These are phyloP conservation scores for Oscheius sp. DNA, from an alignment of 2,888 invertebrate genomes.

Conservation along the genomic window DNA sequence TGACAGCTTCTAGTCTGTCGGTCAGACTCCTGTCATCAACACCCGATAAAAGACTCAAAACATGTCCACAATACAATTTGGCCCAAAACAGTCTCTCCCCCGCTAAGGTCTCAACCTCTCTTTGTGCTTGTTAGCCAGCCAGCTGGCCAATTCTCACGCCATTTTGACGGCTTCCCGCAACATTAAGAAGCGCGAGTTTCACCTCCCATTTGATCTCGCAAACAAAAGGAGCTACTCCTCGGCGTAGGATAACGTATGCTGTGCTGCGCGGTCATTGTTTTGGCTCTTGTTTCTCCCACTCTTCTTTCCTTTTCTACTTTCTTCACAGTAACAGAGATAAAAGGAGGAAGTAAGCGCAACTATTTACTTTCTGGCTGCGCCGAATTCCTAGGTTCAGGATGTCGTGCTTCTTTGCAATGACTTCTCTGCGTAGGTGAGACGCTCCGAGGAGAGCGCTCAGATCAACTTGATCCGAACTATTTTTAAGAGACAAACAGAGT, in stretches of 20 bases:
- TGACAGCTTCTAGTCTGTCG: background rate
- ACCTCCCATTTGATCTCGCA: background rate
- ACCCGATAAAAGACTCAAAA: slow-evolving; percentile 4
- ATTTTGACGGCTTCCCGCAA: slow-evolving; percentile 13
- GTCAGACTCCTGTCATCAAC: background rate
- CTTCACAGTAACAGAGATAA: background rate
- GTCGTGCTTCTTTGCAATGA: too few species aligned
- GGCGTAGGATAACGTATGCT: background rate
- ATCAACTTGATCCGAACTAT: slow-evolving; percentile 11
- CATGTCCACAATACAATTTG: background rate
- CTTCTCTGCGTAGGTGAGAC: background rate
- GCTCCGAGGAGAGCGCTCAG: background rate
- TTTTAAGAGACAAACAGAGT: too few species aligned
- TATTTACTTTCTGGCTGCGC: slow-evolving; percentile 16
- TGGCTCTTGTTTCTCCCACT: background rate
- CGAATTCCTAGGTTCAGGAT: slow-evolving; percentile 23
- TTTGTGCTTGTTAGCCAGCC: background rate
- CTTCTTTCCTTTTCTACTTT: background rate
- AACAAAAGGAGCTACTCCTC: background rate
- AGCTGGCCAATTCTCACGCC: slow-evolving; percentile 11
- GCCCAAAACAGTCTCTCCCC: background rate
- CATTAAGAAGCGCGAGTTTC: background rate
- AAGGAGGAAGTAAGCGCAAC: background rate
- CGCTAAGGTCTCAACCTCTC: background rate
- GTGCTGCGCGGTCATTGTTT: slow-evolving; percentile 5